A percentile compares a stretch with the other conserved stretches of the same genome.
These are phyloP conservation scores for Propsilocerus akamusi DNA, from an alignment of 1,140 invertebrate species.

Conservation along the genomic window DNA sequence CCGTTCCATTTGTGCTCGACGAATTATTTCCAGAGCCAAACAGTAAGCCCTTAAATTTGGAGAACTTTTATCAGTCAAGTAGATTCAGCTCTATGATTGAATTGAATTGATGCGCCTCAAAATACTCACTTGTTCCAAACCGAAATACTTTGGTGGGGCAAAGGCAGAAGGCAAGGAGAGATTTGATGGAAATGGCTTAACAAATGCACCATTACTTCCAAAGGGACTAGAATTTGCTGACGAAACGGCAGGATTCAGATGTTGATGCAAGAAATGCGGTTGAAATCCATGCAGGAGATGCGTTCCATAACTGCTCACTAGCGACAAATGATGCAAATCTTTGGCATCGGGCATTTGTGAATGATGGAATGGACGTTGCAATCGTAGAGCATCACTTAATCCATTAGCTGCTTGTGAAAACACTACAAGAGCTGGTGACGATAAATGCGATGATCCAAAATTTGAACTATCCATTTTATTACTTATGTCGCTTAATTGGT, in stretches of 20 bases:
- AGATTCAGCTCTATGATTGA: background rate
- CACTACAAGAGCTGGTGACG: conserved; percentile 6
- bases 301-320: conserved; percentile 23
- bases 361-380: conserved; percentile 6
- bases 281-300: conserved; percentile 22
- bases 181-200: conserved; percentile 22
- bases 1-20: conserved; percentile 15
- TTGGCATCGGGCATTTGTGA: conserved; percentile 25
- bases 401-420: conserved; percentile 7
- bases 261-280: conserved; percentile 21
- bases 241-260: conserved; percentile 19
- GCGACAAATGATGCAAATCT: conserved; percentile 26
- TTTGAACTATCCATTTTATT: conserved; percentile 3
- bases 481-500: background rate
- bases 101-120: background rate
- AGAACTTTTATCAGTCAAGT: background rate
- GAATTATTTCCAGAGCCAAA: conserved; percentile 2
- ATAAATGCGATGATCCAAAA: conserved; percentile 6
- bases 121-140: conserved; percentile 22
- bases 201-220: conserved; percentile 18
- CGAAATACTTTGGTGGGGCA: conserved; percentile 23
- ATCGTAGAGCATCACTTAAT: conserved; percentile 6
- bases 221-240: conserved; percentile 19
- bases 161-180: conserved; percentile 23
- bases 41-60: background rate